phyloP scores from a whole-genome alignment of 2,888 invertebrate species.

The Anoplius nigerrimus region DNA sequence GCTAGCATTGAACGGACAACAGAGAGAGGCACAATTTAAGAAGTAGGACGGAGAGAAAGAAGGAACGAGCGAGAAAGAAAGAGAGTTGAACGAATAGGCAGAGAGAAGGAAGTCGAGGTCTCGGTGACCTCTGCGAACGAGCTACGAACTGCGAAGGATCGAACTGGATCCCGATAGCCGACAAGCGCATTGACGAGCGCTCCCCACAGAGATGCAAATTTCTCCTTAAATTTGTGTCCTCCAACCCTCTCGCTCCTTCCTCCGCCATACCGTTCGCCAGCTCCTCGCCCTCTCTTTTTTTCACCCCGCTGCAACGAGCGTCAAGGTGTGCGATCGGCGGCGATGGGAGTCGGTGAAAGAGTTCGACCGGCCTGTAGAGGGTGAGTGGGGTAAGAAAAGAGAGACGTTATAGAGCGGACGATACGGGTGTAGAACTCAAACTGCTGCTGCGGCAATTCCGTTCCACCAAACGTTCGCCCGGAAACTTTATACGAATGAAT shows the following conservation, averaged over 20 bases:
- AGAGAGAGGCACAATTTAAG: background rate
- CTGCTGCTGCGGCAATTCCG: conserved; percentile 2
- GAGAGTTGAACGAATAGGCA: no score
- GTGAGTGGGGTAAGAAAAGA: no score
- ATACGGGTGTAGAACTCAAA: conserved; percentile 21
- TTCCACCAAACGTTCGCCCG: conserved; percentile 14
- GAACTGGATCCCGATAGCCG: background rate
- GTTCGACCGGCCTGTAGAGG: no score
- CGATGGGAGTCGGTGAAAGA: no score
- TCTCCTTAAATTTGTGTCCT: conserved; percentile 18
- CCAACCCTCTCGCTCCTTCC: background rate
- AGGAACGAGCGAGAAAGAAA: background rate
- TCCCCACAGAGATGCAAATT: conserved; percentile 24
- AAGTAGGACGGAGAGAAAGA: background rate
- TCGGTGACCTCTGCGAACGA: background rate
- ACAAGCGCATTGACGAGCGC: conserved; percentile 6
- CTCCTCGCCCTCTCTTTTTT: no score
- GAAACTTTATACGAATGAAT: conserved; percentile 12
- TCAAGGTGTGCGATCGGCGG: no score
- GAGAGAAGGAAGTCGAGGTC: background rate
- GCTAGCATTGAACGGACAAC: no score
- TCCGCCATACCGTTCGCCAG: background rate
- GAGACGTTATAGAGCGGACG: conserved; percentile 1
- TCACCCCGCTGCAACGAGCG: no score
- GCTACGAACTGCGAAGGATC: background rate